These are phyloP conservation scores for Clarias gariepinus DNA, from an alignment of 2,113 vertebrate genomes.

Conservation along the genomic window DNA sequence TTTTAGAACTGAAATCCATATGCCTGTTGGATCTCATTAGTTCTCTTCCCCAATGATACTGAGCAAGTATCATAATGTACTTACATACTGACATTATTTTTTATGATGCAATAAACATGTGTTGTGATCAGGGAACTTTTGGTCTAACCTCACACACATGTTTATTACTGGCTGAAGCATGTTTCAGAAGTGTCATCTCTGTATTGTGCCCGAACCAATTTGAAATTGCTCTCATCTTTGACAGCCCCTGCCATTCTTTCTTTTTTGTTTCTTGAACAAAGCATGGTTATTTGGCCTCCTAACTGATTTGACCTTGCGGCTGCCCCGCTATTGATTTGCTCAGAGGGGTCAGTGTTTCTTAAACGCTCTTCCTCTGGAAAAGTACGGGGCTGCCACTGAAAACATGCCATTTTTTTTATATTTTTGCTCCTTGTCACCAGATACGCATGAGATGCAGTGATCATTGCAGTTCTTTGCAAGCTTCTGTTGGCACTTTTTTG, in stretches of 20 bases:
- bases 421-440: slow-evolving; percentile 99
- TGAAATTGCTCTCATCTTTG: slow-evolving; percentile 74
- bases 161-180: slow-evolving; percentile 99
- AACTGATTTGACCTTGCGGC: slow-evolving; percentile 50
- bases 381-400: slow-evolving; percentile 99
- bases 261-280: slow-evolving; percentile 51
- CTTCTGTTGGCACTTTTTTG: slow-evolving; percentile 41
- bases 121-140: slow-evolving; percentile 88
- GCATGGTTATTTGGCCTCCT: slow-evolving; percentile 67
- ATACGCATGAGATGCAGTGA: slow-evolving; percentile 99
- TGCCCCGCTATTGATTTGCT: slow-evolving; percentile 64
- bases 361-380: slow-evolving; percentile 71
- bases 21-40: slow-evolving; percentile 99
- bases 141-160: slow-evolving; percentile 98
- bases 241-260: slow-evolving; percentile 70
- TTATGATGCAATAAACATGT: slow-evolving; percentile 99
- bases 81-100: slow-evolving; percentile 99
- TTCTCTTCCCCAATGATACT: slow-evolving; percentile 94
- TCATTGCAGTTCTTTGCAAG: slow-evolving; percentile 72
- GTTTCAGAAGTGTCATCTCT: slow-evolving; percentile 99
- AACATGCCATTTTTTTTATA: slow-evolving; percentile 97
- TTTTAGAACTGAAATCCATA: slow-evolving; percentile 98
- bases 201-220: slow-evolving; percentile 82
- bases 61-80: slow-evolving; percentile 98
- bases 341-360: slow-evolving; percentile 66